Evolutionary conservation across 2,797 vertebrate genomes (phyloP).

Genomic region (Parauchenoglanis punctatus): DNA sequence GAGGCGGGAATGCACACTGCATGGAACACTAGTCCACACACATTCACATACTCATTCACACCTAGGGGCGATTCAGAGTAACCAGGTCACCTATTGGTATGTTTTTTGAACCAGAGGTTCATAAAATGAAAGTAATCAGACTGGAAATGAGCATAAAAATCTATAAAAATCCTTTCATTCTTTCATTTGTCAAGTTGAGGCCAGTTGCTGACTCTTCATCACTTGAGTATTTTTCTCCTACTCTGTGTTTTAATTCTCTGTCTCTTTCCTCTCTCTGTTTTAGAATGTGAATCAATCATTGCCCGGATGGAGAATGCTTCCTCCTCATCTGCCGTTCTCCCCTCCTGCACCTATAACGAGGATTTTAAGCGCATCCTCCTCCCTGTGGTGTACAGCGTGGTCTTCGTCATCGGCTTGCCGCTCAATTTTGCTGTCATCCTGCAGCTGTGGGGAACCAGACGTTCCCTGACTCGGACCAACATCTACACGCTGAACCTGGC

Average conservation of each 20-base stretch:
- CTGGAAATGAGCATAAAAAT: not conserved
- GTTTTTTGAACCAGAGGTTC: not conserved
- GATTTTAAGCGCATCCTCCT: constrained; percentile 92
- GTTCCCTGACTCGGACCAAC: constrained; percentile 79
- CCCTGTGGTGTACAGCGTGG: constrained; percentile 84
- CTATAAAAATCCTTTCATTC: not conserved
- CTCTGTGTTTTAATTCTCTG: not conserved
- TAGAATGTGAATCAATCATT: constrained; percentile 62
- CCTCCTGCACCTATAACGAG: constrained; percentile 86
- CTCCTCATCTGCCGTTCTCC: constrained; percentile 49
- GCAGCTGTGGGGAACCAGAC: constrained; percentile 82
- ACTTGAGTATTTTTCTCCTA: not conserved
- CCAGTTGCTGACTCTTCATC: not conserved
- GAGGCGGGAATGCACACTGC: not conserved
- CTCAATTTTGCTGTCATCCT: constrained; percentile 86
- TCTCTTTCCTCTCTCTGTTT: constrained; percentile 18
- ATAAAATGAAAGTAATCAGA: not conserved
- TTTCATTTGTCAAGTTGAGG: not conserved
- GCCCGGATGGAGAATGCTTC: constrained; percentile 58
- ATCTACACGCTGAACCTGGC: constrained; percentile 96
- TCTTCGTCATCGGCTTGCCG: constrained; percentile 84
- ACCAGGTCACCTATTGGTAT: not conserved
- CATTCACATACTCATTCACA: not conserved
- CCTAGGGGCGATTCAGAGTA: not conserved
- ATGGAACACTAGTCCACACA: not conserved